A percentile compares a stretch with the other conserved stretches of the same genome.
Conservation (phyloP, 2,888 invertebrate genomes). For the Lapara coniferarum region DNA sequence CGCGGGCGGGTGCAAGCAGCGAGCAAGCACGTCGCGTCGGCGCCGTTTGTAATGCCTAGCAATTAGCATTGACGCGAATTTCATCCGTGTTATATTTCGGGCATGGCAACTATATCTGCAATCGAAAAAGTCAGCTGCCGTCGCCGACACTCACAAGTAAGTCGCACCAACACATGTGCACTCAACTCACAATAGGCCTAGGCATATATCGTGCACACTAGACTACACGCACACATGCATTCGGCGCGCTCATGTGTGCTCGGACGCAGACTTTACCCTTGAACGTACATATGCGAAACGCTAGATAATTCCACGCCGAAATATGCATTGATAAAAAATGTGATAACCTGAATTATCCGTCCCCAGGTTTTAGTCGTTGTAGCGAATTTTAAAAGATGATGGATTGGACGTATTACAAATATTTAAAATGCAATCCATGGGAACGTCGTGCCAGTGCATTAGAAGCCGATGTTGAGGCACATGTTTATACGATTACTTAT, state of each 20-base stretch:
- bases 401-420: slow-evolving; percentile 14
- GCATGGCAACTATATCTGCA: slow-evolving; percentile 79
- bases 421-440: not conserved
- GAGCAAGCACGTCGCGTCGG: slow-evolving; percentile 38
- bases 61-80: slow-evolving; percentile 72
- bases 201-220: slow-evolving; percentile 50
- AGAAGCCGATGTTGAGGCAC: slow-evolving; percentile 3
- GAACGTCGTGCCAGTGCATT: not conserved
- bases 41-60: slow-evolving; percentile 58
- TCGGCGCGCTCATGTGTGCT: slow-evolving; percentile 60
- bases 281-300: slow-evolving; percentile 75
- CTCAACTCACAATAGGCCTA: slow-evolving; percentile 68
- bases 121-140: slow-evolving; percentile 75
- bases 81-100: slow-evolving; percentile 78
- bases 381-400: slow-evolving; percentile 16
- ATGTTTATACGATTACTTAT: not conserved
- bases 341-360: slow-evolving; percentile 70
- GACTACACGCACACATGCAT: slow-evolving; percentile 56
- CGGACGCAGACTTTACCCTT: slow-evolving; percentile 79
- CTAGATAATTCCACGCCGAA: slow-evolving; percentile 72
- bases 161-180: slow-evolving; percentile 55
- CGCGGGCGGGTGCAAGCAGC: slow-evolving; percentile 29
- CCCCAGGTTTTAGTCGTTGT: slow-evolving; percentile 48
- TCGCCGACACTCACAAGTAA: slow-evolving; percentile 63
- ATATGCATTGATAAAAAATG: slow-evolving; percentile 79